phyloP scores from a whole-genome alignment of 2,797 vertebrate genomes.

The Pseudopleuronectes americanus region DNA sequence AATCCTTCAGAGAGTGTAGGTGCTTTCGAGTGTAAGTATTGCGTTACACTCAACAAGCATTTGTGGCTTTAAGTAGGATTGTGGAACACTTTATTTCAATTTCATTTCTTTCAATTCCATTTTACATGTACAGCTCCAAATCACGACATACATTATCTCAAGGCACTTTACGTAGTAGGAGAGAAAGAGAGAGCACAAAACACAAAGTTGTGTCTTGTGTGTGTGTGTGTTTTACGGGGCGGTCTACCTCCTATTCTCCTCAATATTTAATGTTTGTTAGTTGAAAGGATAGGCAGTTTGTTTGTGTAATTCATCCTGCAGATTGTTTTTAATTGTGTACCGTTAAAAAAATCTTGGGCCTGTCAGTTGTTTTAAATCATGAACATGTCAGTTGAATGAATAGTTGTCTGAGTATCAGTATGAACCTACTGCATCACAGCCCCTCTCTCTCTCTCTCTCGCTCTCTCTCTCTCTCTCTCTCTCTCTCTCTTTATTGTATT shows the following conservation, averaged over 20 bases:
- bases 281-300: not conserved
- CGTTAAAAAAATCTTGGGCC: constrained; percentile 25
- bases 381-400: constrained; percentile 6
- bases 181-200: too few relatives aligned
- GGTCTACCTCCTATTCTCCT: too few relatives aligned
- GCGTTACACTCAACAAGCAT: constrained; percentile 14
- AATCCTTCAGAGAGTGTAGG: not conserved
- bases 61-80: constrained; percentile 5
- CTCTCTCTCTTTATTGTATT: too few relatives aligned
- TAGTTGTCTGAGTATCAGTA: not conserved
- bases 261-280: too few relatives aligned
- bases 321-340: constrained; percentile 16
- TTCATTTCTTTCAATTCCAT: not conserved
- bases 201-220: too few relatives aligned
- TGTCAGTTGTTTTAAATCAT: constrained; percentile 4
- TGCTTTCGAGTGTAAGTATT: not conserved
- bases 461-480: too few relatives aligned
- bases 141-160: too few relatives aligned
- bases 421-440: not conserved
- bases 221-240: too few relatives aligned
- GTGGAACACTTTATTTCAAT: constrained; percentile 18
- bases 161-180: too few relatives aligned
- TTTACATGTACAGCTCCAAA: too few relatives aligned
- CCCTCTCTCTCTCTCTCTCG: not conserved
- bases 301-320: not conserved